Percentiles rank a stretch among this genome's conserved stretches.
Evolutionary conservation across 2,888 invertebrate genomes (phyloP).

Genomic region (Cephus pulcher): DNA sequence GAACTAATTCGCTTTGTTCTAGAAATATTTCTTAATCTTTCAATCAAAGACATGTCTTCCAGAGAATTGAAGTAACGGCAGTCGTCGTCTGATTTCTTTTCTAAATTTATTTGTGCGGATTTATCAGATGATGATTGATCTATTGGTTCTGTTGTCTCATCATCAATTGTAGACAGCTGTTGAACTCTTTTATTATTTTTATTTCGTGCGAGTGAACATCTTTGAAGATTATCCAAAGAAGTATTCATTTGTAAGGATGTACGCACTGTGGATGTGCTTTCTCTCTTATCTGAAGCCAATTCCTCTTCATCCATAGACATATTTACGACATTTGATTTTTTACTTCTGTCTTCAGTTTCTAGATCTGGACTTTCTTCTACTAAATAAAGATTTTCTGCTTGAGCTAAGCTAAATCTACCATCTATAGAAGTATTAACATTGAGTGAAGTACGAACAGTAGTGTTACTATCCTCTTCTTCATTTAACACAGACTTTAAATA

Average conservation of each 20-base stretch:
- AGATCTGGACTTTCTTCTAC: slow-evolving; percentile 18
- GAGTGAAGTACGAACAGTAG: slow-evolving; percentile 41
- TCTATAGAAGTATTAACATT: slow-evolving; percentile 53
- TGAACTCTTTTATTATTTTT: not conserved
- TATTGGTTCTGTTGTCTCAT: not conserved
- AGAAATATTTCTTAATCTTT: slow-evolving; percentile 39
- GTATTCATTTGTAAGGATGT: slow-evolving; percentile 33
- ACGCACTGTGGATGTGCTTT: not conserved
- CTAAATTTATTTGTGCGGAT: not conserved
- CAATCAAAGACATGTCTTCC: slow-evolving; percentile 37
- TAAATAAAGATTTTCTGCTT: slow-evolving; percentile 19
- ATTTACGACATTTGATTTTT: slow-evolving; percentile 7
- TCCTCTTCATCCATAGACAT: slow-evolving; percentile 6
- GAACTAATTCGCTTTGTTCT: not conserved
- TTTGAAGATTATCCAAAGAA: slow-evolving; percentile 17
- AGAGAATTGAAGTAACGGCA: slow-evolving; percentile 10
- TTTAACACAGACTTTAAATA: not conserved
- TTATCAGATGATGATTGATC: not conserved
- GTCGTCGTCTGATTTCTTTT: slow-evolving; percentile 9
- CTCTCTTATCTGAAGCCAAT: not conserved
- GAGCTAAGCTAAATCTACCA: slow-evolving; percentile 17
- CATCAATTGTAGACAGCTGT: not conserved
- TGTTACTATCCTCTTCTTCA: slow-evolving; percentile 10
- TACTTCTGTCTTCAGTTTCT: not conserved
- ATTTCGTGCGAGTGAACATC: not conserved